Percentiles rank a stretch among this genome's conserved stretches.
Conservation (phyloP, 1,140 invertebrate genomes). For the Trichoplusia ni region DNA sequence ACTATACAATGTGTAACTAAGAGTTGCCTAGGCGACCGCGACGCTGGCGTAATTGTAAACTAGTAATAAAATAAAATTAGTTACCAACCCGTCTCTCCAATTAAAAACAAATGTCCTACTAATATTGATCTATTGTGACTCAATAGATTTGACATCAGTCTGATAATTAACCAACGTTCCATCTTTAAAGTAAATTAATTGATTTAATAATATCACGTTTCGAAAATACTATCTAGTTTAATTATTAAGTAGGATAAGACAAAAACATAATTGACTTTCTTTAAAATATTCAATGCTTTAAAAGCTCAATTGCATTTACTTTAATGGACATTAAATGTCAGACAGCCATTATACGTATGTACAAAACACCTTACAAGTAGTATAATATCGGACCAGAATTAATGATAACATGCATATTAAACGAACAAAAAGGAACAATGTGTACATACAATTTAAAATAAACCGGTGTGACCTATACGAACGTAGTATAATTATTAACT, state of each 20-base stretch:
- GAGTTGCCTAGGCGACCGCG: conserved; percentile 8
- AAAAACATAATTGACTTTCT: too few relatives aligned
- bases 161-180: neutral
- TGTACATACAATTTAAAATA: neutral
- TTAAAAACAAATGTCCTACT: conserved; percentile 20
- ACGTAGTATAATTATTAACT: conserved; percentile 9
- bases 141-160: conserved; percentile 21
- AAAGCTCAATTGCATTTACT: too few relatives aligned
- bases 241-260: too few relatives aligned
- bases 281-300: too few relatives aligned
- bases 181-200: too few relatives aligned
- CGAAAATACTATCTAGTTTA: neutral
- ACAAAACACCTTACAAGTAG: neutral
- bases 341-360: neutral
- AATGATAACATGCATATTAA: neutral
- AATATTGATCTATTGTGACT: conserved; percentile 14
- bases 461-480: conserved; percentile 18
- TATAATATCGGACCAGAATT: neutral
- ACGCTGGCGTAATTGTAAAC: conserved; percentile 8
- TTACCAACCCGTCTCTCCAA: conserved; percentile 17
- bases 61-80: conserved; percentile 17
- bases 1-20: too few relatives aligned
- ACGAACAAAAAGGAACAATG: conserved; percentile 10
- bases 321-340: neutral
- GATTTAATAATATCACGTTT: too few relatives aligned